Evolutionary conservation across 2,797 vertebrate species (phyloP).

Genomic region (Perodicticus potto): DNA sequence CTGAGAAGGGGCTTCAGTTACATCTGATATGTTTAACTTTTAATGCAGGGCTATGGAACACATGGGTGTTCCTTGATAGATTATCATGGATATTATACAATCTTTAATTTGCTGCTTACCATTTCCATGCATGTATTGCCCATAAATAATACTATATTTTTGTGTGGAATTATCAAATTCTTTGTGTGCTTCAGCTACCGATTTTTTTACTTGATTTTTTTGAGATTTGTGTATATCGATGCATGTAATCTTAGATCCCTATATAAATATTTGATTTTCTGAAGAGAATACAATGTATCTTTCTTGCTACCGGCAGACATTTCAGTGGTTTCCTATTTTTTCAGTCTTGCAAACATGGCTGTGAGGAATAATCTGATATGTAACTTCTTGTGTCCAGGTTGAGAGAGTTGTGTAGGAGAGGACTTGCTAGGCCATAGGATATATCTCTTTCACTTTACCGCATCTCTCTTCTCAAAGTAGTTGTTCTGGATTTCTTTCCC

Average conservation of each 20-base stretch:
- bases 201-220: conserved; percentile 32
- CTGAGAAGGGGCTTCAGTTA: background rate
- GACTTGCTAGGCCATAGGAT: background rate
- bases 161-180: conserved; percentile 27
- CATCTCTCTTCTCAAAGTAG: background rate
- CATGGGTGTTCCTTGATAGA: background rate
- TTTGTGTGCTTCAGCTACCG: background rate
- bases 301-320: background rate
- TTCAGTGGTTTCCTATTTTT: background rate
- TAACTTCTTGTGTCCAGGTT: background rate
- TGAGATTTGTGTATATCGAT: background rate
- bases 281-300: background rate
- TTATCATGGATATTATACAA: background rate
- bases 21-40: conserved; percentile 41
- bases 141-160: conserved; percentile 15
- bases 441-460: background rate
- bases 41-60: background rate
- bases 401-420: background rate
- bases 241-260: background rate
- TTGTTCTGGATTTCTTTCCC: background rate
- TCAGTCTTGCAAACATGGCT: conserved; percentile 24
- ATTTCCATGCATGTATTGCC: conserved; percentile 20
- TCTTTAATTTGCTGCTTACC: conserved; percentile 53
- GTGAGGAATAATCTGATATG: background rate
- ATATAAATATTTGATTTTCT: conserved; percentile 17